Base-by-base conservation (phyloP, 2,888 invertebrate genomes). In the Orthosia gracilis region DNA sequence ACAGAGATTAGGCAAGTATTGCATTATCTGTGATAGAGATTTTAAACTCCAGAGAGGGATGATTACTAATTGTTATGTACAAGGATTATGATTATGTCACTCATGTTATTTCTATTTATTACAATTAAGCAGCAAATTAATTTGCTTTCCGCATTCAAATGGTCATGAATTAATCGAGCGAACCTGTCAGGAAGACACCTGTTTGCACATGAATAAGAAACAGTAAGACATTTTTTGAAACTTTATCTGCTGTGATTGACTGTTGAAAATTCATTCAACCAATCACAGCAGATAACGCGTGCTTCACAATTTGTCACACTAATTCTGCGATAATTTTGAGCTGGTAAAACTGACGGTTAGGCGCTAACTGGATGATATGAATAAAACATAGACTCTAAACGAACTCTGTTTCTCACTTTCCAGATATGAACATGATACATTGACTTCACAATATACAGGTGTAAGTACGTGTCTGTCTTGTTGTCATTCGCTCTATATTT, bases 361-460 rank as follows among this genome's bases (percentile, higher is more conserved):
- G 26, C 21, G 5, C 21, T 57, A 26, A 52, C 47, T 62, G 26
- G 80, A 52, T 54, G 62, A 54, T 2, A 31, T 52, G 61, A 79
- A 58, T 50, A 23, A 80, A 40, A 49, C 31, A 7, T 31, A 31
- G 9, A 40, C 9, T 40, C 40, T 40, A 40, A 40, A 40, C 7
- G 40, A 40, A 40, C 40, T 40, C 40, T 40, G 7, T 4, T 31
- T 31, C 31, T 31, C 31, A 0, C 31, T 40, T 40, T 40, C 40
- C 9, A 40, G 13, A 57, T 63, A 40, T 50, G 21, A 66, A 49
- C 58, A 26, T 52, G 26, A 67, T 67, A 40, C 63, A 59, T 9
- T 49, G 54, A 64, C 50, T 54, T 47, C 40, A 40, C 9, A 21
- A 50, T 47, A 21, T 40, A 40, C 40, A 40, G 40, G 40, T 9